phyloP scores from a whole-genome alignment of 92 coral and sea anemone genomes.

The Porites evermanni region DNA sequence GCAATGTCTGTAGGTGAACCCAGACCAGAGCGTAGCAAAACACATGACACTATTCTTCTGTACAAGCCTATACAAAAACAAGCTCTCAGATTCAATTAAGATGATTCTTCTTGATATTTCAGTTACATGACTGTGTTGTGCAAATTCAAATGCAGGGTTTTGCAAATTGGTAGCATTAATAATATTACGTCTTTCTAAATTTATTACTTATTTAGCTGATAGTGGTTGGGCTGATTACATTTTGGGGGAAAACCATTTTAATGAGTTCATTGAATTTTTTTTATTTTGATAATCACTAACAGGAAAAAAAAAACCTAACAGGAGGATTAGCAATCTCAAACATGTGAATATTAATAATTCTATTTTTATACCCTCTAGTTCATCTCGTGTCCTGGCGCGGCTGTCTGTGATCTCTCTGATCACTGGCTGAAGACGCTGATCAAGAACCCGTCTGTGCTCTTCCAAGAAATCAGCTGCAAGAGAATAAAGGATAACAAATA shows the following conservation, averaged over 20 bases:
- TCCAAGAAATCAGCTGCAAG: slow-evolving; percentile 93
- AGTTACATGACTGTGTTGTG: too few relatives aligned
- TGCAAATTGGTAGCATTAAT: too few relatives aligned
- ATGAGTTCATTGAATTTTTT: too few relatives aligned
- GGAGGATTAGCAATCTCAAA: too few relatives aligned
- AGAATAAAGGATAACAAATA: not conserved
- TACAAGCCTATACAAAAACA: slow-evolving; percentile 74
- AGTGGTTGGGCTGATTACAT: too few relatives aligned
- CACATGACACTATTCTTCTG: slow-evolving; percentile 97
- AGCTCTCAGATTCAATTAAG: not conserved
- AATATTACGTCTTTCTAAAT: too few relatives aligned
- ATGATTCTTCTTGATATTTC: not conserved
- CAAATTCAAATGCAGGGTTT: too few relatives aligned
- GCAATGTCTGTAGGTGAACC: slow-evolving; percentile 99
- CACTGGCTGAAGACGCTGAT: slow-evolving; percentile 92
- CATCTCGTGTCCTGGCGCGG: slow-evolving; percentile 98
- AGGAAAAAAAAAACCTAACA: too few relatives aligned
- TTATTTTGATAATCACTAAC: too few relatives aligned
- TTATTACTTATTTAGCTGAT: too few relatives aligned
- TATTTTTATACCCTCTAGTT: slow-evolving; percentile 79
- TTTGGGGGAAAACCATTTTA: too few relatives aligned
- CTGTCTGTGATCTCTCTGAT: slow-evolving; percentile 98
- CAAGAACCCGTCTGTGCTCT: slow-evolving; percentile 92
- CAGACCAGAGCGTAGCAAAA: slow-evolving; percentile 91
- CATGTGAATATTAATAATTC: not conserved